Conservation (phyloP, 2,888 invertebrate genomes). For the Artemia sp. region DNA sequence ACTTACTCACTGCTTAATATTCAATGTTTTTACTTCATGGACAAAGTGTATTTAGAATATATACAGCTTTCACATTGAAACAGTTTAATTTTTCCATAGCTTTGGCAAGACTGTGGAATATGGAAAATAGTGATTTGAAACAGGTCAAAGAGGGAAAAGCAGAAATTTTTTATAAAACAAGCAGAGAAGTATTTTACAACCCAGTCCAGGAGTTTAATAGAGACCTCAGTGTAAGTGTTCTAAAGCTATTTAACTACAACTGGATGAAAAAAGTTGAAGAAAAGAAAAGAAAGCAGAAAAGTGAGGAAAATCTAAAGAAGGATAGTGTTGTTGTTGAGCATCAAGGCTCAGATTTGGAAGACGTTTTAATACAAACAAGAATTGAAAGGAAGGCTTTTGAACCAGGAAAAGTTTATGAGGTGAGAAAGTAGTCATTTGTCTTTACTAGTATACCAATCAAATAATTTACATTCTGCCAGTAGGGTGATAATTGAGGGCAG, state of each 20-base stretch:
- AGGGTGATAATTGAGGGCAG: not conserved
- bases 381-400: constrained; percentile 7
- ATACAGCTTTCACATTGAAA: too few species aligned
- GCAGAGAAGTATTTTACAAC: constrained; percentile 83
- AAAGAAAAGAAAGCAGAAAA: not conserved
- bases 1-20: too few species aligned
- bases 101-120: too few species aligned
- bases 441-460: not conserved
- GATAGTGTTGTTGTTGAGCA: constrained; percentile 10
- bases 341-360: not conserved
- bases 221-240: constrained; percentile 46
- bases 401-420: constrained; percentile 19
- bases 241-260: not conserved
- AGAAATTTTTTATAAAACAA: constrained; percentile 45
- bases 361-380: not conserved
- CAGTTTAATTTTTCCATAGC: too few species aligned
- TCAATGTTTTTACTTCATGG: too few species aligned
- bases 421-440: not conserved
- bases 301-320: not conserved
- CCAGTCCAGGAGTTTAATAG: constrained; percentile 97
- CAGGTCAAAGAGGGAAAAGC: constrained; percentile 53
- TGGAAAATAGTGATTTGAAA: too few species aligned
- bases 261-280: constrained; percentile 1
- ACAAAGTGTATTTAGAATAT: too few species aligned
- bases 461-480: not conserved